Evolutionary conservation across 2,113 vertebrate genomes (phyloP).

Genomic region (Argyrosomus japonicus): DNA sequence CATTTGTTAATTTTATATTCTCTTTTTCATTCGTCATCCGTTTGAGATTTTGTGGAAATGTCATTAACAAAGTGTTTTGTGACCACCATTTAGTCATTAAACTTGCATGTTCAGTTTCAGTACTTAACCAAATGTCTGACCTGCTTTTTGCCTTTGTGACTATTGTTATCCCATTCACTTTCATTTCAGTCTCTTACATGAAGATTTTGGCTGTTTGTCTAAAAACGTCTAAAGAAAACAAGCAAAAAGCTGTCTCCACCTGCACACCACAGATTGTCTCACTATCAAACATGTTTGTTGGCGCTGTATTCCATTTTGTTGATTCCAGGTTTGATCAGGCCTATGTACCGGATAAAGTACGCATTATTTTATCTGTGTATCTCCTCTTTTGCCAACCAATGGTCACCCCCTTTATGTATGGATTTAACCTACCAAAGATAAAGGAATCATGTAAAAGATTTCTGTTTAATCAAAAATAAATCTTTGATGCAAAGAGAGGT

Average conservation of each 20-base stretch:
- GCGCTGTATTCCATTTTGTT: no score
- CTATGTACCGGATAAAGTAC: no score
- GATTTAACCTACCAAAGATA: no score
- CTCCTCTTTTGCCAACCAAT: no score
- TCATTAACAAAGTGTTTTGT: constrained; percentile 52
- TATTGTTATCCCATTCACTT: constrained; percentile 8
- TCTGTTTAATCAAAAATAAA: not conserved
- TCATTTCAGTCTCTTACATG: constrained; percentile 42
- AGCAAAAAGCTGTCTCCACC: constrained; percentile 43
- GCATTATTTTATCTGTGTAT: no score
- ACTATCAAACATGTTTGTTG: no score
- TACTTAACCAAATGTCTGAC: not conserved
- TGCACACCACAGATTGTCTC: constrained; percentile 11
- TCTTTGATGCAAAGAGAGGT: not conserved
- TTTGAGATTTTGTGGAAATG: constrained; percentile 31
- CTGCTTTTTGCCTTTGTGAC: not conserved
- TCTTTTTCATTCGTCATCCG: not conserved
- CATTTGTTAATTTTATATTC: not conserved
- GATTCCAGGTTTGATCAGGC: no score
- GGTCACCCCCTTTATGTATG: no score
- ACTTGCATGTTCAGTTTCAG: constrained; percentile 29
- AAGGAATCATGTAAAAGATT: no score
- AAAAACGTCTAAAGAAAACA: constrained; percentile 16
- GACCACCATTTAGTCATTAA: constrained; percentile 43
- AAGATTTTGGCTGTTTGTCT: constrained; percentile 39